phyloP scores from a whole-genome alignment of 2,797 vertebrate genomes.

The Neosilurus mollespiculum region DNA sequence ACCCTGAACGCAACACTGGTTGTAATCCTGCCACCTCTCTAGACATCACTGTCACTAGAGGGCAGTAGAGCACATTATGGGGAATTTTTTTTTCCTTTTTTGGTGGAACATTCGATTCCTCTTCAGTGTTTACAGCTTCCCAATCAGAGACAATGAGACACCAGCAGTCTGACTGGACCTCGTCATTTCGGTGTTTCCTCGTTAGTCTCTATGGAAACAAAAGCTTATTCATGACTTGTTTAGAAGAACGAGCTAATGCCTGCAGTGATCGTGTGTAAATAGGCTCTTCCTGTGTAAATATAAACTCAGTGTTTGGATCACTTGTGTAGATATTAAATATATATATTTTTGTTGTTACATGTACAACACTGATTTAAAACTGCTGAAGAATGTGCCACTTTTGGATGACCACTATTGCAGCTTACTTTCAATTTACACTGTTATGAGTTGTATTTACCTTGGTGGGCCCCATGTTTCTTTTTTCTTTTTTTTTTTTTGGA shows the following conservation, averaged over 20 bases:
- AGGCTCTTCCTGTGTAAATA: constrained; percentile 34
- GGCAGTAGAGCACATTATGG: constrained; percentile 32
- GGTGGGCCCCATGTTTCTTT: not conserved
- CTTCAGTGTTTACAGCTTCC: constrained; percentile 28
- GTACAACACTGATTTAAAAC: constrained; percentile 55
- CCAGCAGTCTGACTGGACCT: not conserved
- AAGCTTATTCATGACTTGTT: constrained; percentile 4
- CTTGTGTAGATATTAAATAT: constrained; percentile 47
- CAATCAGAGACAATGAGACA: constrained; percentile 13
- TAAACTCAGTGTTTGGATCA: constrained; percentile 27
- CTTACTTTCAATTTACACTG: constrained; percentile 31
- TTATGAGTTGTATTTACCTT: constrained; percentile 11
- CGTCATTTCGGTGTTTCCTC: not conserved
- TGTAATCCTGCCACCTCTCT: constrained; percentile 2
- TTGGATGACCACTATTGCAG: constrained; percentile 56
- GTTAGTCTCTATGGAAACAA: not conserved
- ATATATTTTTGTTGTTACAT: constrained; percentile 54
- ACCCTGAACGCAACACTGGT: constrained; percentile 9
- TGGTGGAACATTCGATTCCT: constrained; percentile 24
- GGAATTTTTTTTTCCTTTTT: constrained; percentile 6
- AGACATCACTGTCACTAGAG: constrained; percentile 29
- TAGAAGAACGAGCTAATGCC: not conserved
- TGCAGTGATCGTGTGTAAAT: constrained; percentile 4
- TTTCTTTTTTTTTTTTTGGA: not conserved
- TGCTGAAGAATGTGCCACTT: constrained; percentile 56